phyloP scores from a whole-genome alignment of 2,113 vertebrate genomes.

The Sebastes fasciatus region DNA sequence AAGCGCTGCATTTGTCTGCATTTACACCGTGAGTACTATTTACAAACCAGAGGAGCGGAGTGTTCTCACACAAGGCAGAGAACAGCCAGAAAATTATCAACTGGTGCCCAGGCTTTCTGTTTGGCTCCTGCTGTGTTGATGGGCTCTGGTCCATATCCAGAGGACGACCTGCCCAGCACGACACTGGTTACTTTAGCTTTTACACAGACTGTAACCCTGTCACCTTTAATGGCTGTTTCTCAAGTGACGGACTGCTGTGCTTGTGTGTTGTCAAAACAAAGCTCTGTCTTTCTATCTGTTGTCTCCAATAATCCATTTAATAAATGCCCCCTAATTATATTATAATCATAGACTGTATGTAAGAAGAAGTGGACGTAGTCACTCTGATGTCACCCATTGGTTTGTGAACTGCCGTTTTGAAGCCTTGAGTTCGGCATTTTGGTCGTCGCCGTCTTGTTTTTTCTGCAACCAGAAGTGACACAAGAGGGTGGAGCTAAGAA shows the following conservation, averaged over 20 bases:
- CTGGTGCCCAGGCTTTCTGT: conserved; percentile 18
- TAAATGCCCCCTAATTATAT: not conserved
- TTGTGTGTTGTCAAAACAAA: conserved; percentile 19
- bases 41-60: conserved; percentile 19
- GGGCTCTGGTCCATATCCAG: conserved; percentile 53
- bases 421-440: no score
- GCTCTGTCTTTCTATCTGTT: not conserved
- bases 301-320: not conserved
- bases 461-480: no score
- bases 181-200: conserved; percentile 18
- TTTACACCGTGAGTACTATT: conserved; percentile 1
- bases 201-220: conserved; percentile 27
- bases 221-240: conserved; percentile 45
- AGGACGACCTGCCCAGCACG: conserved; percentile 46
- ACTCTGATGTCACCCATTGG: no score
- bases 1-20: not conserved
- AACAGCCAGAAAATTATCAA: conserved; percentile 28
- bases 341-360: no score
- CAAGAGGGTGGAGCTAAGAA: no score
- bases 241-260: conserved; percentile 29
- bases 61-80: conserved; percentile 1
- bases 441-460: no score
- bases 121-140: conserved; percentile 58
- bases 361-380: no score
- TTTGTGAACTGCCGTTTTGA: no score